These are phyloP conservation scores for Pelochelys cantorii DNA, from an alignment of 2,797 vertebrate genomes.

Conservation along the genomic window DNA sequence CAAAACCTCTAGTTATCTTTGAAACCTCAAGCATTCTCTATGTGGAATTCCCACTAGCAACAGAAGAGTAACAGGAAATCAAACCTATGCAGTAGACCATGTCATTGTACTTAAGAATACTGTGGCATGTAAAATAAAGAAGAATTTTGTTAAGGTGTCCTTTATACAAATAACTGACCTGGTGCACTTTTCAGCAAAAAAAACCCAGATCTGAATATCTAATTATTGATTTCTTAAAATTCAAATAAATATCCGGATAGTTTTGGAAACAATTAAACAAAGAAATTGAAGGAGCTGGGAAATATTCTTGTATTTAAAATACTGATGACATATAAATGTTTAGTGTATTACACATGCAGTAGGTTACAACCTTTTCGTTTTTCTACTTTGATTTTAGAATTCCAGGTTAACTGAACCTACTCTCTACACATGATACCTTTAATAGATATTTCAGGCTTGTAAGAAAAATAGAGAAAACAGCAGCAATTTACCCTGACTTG, in stretches of 20 bases:
- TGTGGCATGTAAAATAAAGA: neutral
- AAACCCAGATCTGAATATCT: constrained; percentile 47
- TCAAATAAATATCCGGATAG: neutral
- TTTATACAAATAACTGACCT: neutral
- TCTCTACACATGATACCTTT: constrained; percentile 41
- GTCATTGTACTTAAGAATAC: neutral
- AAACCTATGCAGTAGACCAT: constrained; percentile 13
- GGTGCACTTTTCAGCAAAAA: constrained; percentile 38
- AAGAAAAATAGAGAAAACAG: constrained; percentile 68
- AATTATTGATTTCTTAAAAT: constrained; percentile 36
- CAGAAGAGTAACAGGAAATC: neutral
- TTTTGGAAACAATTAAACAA: constrained; percentile 43
- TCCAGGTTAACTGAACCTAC: constrained; percentile 46
- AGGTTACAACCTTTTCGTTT: constrained; percentile 47
- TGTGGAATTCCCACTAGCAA: neutral
- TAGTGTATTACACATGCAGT: constrained; percentile 52
- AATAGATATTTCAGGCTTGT: constrained; percentile 53
- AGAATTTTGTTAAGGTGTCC: constrained; percentile 24
- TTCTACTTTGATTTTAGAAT: constrained; percentile 58
- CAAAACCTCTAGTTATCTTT: neutral
- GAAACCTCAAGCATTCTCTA: neutral
- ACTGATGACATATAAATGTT: constrained; percentile 57
- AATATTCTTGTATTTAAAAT: constrained; percentile 60
- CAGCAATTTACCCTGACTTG: constrained; percentile 65
- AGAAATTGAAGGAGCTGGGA: constrained; percentile 46